Evolutionary conservation across 2,113 vertebrate genomes (phyloP), one percentile per base, ranked within the genome.

Genomic region (Crotalus helleri): DNA sequence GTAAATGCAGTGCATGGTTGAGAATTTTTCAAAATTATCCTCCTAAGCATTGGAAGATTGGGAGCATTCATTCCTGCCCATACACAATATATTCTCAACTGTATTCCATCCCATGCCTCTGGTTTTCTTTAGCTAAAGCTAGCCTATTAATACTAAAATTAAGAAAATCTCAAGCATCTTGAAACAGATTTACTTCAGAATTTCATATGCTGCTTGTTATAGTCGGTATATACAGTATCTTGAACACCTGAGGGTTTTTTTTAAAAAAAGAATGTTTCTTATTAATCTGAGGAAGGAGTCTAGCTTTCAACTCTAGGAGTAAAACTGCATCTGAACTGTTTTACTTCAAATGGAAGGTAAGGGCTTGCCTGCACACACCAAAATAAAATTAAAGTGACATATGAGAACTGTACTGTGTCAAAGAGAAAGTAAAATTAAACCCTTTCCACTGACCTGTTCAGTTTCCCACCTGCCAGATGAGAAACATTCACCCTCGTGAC

Each of bases 41-140:
- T 64, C 85, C 87, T 87, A 87, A 92, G 64, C 58, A 91, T 91
- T 91, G 85, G 39, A 91, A 91, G 46, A 58, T 51, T 87, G 24
- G 49, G 44, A 51, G 29, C 26, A 21, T 49, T 12, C 89, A 90
- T 17, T 19, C 46, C 69, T 11, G 2, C 46, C 33, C 33, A 7
- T 10, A 1, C 85, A 81, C 33, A 91, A 44, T 49, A 87, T 3
- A 11, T 21, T 46, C 15, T 2, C 85, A 87, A 33, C n/a, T 69
- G 33, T 46, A 51, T 13, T 13, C 46, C 53, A 2, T 53, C 55
- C 46, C 46, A 33, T 24, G 51, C 46, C 9, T 69, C 51, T 15
- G 51, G n/a, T 74, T 88, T 88, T n/a, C n/a, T 4, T 54, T 49
- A 87, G 55, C 26, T n/a, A 49, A 86, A 91, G 4, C 10, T 59